Conservation (phyloP, 2,888 invertebrate genomes). For the Tachina grossa region DNA sequence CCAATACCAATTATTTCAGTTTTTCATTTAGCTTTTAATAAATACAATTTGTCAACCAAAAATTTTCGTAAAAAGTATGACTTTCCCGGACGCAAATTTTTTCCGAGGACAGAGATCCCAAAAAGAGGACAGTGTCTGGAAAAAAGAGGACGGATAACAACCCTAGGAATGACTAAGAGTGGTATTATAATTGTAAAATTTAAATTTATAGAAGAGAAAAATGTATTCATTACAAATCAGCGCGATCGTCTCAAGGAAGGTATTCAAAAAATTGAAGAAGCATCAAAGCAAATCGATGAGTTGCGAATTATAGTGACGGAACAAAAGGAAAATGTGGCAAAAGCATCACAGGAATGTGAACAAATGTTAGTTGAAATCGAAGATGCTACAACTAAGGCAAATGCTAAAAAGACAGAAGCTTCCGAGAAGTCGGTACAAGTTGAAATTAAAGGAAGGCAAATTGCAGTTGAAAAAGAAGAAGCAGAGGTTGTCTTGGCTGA, state of each 20-base stretch:
- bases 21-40: too few species aligned
- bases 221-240: constrained; percentile 79
- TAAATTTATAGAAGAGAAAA: constrained; percentile 79
- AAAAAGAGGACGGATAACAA: too few species aligned
- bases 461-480: constrained; percentile 91
- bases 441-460: constrained; percentile 90
- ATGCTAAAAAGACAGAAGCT: constrained; percentile 90
- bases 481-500: constrained; percentile 91
- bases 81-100: too few species aligned
- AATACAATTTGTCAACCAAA: too few species aligned
- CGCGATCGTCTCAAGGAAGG: constrained; percentile 81
- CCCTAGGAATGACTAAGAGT: too few species aligned
- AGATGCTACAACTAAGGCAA: constrained; percentile 87
- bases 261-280: constrained; percentile 88
- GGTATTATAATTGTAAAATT: constrained; percentile 2
- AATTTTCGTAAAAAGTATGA: too few species aligned
- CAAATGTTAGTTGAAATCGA: constrained; percentile 90
- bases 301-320: constrained; percentile 91
- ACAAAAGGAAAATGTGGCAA: constrained; percentile 91
- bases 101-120: too few species aligned
- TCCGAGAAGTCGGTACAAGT: constrained; percentile 91
- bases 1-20: too few species aligned
- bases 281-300: constrained; percentile 90
- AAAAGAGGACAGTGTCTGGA: too few species aligned
- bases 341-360: constrained; percentile 92